A percentile compares a stretch with the other conserved stretches of the same genome.
Evolutionary conservation across 2,888 invertebrate species (phyloP).

Genomic region (Hanleya hanleyi): DNA sequence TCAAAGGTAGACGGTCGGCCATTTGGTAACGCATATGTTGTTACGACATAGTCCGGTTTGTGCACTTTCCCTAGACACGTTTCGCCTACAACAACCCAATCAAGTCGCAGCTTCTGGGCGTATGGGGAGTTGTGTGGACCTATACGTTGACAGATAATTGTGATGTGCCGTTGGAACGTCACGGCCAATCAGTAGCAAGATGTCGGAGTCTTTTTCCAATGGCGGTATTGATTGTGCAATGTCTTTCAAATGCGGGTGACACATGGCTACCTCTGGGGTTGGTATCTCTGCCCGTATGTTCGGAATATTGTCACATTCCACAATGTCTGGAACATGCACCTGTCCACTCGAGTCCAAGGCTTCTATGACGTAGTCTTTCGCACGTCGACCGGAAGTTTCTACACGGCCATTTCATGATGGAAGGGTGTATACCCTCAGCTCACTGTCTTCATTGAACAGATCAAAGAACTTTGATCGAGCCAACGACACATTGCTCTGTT

Average conservation of each 20-base stretch:
- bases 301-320: constrained; percentile 36
- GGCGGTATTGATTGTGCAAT: constrained; percentile 20
- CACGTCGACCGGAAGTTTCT: constrained; percentile 16
- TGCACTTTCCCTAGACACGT: too few relatives aligned
- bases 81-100: too few relatives aligned
- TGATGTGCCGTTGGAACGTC: constrained; percentile 24
- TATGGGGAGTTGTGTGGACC: constrained; percentile 20
- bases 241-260: constrained; percentile 25
- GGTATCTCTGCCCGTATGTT: constrained; percentile 29
- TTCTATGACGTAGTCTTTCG: constrained; percentile 18
- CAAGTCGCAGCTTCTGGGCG: constrained; percentile 23
- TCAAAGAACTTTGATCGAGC: constrained; percentile 18
- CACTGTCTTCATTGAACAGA: background rate
- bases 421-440: constrained; percentile 6
- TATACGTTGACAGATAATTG: constrained; percentile 14
- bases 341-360: too few relatives aligned
- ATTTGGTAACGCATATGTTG: too few relatives aligned
- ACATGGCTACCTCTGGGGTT: constrained; percentile 28
- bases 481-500: constrained; percentile 31
- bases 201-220: constrained; percentile 11
- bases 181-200: constrained; percentile 26
- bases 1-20: too few relatives aligned
- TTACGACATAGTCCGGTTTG: too few relatives aligned
- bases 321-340: constrained; percentile 20
- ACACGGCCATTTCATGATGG: constrained; percentile 15